phyloP scores from a whole-genome alignment of 1,140 invertebrate genomes.

The Pogonomyrmex californicus region DNA sequence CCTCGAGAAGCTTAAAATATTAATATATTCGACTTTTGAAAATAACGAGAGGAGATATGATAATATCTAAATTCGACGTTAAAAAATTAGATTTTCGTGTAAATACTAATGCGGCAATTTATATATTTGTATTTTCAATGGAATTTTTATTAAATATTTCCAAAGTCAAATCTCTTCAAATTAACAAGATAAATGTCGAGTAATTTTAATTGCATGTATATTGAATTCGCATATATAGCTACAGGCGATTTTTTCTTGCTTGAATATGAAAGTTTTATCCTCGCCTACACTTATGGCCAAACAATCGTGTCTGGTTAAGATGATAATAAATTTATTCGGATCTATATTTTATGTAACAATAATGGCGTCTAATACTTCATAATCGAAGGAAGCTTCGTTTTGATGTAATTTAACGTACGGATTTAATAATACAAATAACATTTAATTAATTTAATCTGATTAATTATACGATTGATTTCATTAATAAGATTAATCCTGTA shows the following conservation, averaged over 20 bases:
- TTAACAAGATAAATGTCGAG: background rate
- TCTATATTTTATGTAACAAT: background rate
- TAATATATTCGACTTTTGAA: background rate
- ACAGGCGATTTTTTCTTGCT: background rate
- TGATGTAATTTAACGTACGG: too few species aligned
- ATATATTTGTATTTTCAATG: background rate
- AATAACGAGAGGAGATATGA: background rate
- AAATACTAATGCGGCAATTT: background rate
- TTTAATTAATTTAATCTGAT: background rate
- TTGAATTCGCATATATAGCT: background rate
- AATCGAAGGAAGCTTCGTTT: background rate
- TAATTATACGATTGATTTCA: background rate
- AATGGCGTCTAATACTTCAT: background rate
- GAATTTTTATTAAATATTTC: background rate
- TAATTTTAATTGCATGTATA: background rate
- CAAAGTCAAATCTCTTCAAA: background rate
- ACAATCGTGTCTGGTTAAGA: background rate
- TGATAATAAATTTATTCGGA: background rate
- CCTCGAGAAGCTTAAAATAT: background rate
- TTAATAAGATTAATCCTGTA: background rate
- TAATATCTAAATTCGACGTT: background rate
- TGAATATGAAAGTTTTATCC: background rate
- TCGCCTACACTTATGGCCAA: background rate
- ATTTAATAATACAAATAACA: too few species aligned
- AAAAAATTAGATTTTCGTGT: constrained; percentile 2